phyloP scores from a whole-genome alignment of 1,140 invertebrate genomes.

The Drosophila carrolli region DNA sequence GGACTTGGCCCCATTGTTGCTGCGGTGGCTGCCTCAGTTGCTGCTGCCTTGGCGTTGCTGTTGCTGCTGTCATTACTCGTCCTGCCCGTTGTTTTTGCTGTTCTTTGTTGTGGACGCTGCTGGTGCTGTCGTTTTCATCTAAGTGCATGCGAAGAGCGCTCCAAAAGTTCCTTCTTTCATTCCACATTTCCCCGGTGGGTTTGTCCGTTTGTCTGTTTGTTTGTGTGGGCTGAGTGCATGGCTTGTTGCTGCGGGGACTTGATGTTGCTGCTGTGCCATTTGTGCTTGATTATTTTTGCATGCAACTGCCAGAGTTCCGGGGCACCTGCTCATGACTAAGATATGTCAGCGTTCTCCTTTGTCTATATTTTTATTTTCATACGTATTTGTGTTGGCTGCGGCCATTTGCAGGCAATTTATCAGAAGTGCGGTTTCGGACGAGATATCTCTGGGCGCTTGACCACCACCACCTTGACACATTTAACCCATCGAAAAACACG shows the following conservation, averaged over 20 bases:
- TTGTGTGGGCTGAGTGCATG: constrained; percentile 49
- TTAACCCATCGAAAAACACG: constrained; percentile 19
- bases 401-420: constrained; percentile 51
- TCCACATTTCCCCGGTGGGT: constrained; percentile 17
- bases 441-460: constrained; percentile 6
- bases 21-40: constrained; percentile 35
- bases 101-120: constrained; percentile 42
- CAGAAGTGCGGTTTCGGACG: constrained; percentile 16
- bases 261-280: constrained; percentile 50
- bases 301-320: constrained; percentile 40
- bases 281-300: constrained; percentile 72
- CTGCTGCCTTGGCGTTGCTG: constrained; percentile 18
- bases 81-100: constrained; percentile 35
- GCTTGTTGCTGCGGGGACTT: constrained; percentile 61
- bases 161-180: constrained; percentile 58
- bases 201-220: constrained; percentile 24
- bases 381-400: constrained; percentile 7
- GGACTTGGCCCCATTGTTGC: constrained; percentile 68
- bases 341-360: constrained; percentile 37
- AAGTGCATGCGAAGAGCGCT: constrained; percentile 79
- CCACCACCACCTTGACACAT: constrained; percentile 40
- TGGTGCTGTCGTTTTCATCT: constrained; percentile 76
- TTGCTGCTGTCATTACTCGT: constrained; percentile 70
- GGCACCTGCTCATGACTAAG: constrained; percentile 51
- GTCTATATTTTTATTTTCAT: constrained; percentile 24